Evolutionary conservation across 2,888 invertebrate species (phyloP), one percentile per base, ranked within the genome.

Genomic region (Acanthosepion lycidas): DNA sequence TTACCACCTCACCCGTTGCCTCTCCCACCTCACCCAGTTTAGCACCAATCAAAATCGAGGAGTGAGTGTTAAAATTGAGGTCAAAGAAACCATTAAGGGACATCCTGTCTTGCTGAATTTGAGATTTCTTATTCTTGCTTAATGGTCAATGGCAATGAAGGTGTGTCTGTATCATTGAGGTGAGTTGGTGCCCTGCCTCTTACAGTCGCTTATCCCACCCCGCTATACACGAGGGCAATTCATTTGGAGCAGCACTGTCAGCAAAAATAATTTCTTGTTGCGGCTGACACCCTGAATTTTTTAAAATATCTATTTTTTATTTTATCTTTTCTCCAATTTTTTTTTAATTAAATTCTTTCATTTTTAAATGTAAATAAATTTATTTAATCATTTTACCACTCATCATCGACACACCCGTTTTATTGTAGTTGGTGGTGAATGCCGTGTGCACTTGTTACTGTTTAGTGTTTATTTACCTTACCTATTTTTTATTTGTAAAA

Each of bases 141-240:
- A 93, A 15, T 93, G 93, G 93, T 93, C 93, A 93, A 93, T 49
- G 51, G 48, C 33, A 26, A n/a, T n/a, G 93, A 53, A 93, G 93
- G 48, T 93, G 48, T 93, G 93, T 42, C 92, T 93, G 93, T 51
- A 92, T 6, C 51, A 51, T 92, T n/a, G n/a, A 92, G 92, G 92
- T 93, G 93, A 93, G n/a, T n/a, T 93, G 53, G 93, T 93, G 49
- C 93, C 93, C 93, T 93, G 93, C 28, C n/a, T 93, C 49, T 93
- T 33, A 93, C 49, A 49, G 49, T 51, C n/a, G 28, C 28, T 53
- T 93, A 28, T 92, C 9, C 42, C 92, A 92, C 42, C 64, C 78
- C 78, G n/a, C 33, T 78, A 78, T 33, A 78, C 12, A 78, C 4
- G 3, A 78, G 9, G 78, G 78, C n/a, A n/a, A 12, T 4, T n/a